Conservation (phyloP, 1,140 invertebrate species). For the Drosophila bipectinata region DNA sequence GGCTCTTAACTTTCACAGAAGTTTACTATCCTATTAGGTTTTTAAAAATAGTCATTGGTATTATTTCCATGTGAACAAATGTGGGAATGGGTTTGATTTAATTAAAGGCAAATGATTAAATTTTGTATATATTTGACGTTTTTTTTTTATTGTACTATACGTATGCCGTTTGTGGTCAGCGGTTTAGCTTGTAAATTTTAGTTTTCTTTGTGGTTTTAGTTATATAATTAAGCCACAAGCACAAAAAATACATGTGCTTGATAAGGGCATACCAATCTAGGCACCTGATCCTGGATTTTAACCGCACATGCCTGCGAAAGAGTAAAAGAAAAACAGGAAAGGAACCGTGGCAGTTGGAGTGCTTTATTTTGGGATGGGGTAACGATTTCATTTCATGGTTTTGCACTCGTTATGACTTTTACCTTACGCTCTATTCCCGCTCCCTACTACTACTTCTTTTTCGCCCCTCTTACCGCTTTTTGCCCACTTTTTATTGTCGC, state of each 20-base stretch:
- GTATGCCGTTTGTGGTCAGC: neutral
- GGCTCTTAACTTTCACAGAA: slow-evolving; percentile 7
- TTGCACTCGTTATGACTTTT: slow-evolving; percentile 82
- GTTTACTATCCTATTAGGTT: slow-evolving; percentile 11
- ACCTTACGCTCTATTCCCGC: slow-evolving; percentile 32
- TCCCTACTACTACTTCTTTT: neutral
- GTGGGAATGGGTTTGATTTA: neutral
- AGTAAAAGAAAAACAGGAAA: slow-evolving; percentile 9
- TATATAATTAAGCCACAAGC: neutral
- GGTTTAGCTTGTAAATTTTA: neutral
- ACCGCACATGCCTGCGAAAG: slow-evolving; percentile 45
- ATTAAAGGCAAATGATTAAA: neutral
- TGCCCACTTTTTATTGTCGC: slow-evolving; percentile 75
- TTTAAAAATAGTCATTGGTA: neutral
- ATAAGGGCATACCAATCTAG: slow-evolving; percentile 20
- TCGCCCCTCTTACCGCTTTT: slow-evolving; percentile 23
- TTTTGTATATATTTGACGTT: neutral
- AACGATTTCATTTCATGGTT: slow-evolving; percentile 83
- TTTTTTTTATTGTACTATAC: neutral
- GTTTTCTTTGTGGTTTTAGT: neutral
- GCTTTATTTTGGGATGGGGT: slow-evolving; percentile 30
- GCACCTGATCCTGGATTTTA: slow-evolving; percentile 8
- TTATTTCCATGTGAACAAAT: too few species aligned
- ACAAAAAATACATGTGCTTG: neutral
- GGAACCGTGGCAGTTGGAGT: neutral